Base-by-base conservation (phyloP, 1,140 invertebrate species). In the Eueides isabella region DNA sequence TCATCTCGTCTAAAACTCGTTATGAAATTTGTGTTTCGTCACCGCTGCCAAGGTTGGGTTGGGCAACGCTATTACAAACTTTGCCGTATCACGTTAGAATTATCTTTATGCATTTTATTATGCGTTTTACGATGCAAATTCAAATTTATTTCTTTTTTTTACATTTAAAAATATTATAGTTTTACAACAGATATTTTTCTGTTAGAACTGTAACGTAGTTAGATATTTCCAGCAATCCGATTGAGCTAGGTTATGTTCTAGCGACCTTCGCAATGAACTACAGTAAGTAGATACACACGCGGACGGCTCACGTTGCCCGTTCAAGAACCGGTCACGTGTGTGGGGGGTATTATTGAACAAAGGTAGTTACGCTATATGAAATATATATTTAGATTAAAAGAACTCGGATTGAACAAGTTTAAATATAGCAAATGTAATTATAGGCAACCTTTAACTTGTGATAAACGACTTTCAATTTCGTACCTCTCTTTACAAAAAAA, bases 1-100 rank as follows among this genome's bases (percentile, higher is more conserved):
- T 85, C 86, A 87, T 88, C 86, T 75, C 73, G 78, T 83, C 83
- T 81, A 81, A 85, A 91, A 88, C 84, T 83, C 71, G 88, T 92
- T 92, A 92, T 88, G 88, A 87, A 90, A 91, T 80, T 80, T 80
- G 81, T 75, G 68, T 91, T 89, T 88, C 86, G 85, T 92, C 88
- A 91, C 76, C 70, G 73, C n/a, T 48, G 73, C 83, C 87, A 89
- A 89, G 86, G 88, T 86, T 87, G 80, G 79, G 67, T 86, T 86
- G 82, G 78, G 84, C 77, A 84, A 88, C 64, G 66, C 28, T 66
- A 30, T 35, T 65, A 72, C 28, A 29, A 26, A 7, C 23, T 30
- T 19, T 41, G 35, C 68, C 14, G 28, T 48, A 55, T 26, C 61
- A 1, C 31, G 28, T 63, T 12, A 63, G 16, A 1, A 26, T 61